A percentile compares a stretch with the other conserved stretches of the same genome.
Evolutionary conservation across 1,140 invertebrate species (phyloP).

Genomic region (Drosophila pallidifrons): DNA sequence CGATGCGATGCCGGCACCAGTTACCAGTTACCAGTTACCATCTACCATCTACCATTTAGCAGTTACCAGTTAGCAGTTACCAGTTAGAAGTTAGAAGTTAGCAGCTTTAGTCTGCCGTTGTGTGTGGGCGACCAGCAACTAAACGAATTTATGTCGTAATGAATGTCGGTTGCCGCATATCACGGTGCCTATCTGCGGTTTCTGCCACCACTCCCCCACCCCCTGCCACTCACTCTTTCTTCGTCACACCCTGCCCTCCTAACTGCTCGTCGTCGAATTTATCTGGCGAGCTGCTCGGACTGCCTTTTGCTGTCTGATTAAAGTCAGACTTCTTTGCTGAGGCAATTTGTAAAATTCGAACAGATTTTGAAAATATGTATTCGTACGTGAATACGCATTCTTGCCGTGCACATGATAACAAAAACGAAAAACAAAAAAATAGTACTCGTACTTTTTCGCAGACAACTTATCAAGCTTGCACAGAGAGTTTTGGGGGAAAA

Average conservation of each 20-base stretch:
- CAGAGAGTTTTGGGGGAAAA: constrained; percentile 13
- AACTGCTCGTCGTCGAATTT: constrained; percentile 6
- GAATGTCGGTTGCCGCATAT: constrained; percentile 74
- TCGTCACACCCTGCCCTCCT: no score
- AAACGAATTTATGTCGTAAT: constrained; percentile 77
- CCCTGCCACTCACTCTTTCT: background rate
- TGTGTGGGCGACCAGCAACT: constrained; percentile 41
- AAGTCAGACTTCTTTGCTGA: constrained; percentile 6
- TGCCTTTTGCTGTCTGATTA: constrained; percentile 19
- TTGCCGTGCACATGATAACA: background rate
- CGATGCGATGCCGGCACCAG: constrained; percentile 7
- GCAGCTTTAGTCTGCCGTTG: constrained; percentile 3
- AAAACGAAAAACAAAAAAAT: background rate
- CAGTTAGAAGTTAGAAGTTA: constrained; percentile 12
- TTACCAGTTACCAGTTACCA: constrained; percentile 36
- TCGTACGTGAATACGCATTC: background rate
- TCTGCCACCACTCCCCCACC: background rate
- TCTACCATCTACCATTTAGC: constrained; percentile 36
- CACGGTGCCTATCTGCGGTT: constrained; percentile 62
- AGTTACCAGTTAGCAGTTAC: constrained; percentile 27
- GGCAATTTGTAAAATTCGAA: constrained; percentile 38
- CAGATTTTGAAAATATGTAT: constrained; percentile 49
- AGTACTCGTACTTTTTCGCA: constrained; percentile 33
- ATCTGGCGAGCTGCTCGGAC: background rate
- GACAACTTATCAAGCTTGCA: constrained; percentile 39